Evolutionary conservation across 2,888 invertebrate species (phyloP), one percentile per base, ranked within the genome.

Genomic region (Stenurella melanura): DNA sequence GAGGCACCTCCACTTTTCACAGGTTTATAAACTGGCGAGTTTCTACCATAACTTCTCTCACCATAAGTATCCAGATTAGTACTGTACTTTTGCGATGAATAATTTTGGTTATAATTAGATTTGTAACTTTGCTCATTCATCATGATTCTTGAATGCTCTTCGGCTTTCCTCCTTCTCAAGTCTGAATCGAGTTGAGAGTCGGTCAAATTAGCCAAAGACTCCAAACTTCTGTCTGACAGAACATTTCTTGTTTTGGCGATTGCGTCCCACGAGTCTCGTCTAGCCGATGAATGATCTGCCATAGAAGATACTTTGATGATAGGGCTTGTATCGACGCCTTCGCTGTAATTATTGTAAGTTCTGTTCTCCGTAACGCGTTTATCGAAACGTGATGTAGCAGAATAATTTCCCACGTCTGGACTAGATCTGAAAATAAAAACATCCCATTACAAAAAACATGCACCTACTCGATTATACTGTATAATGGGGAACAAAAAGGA

Each of bases 221-320:
- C 95, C 73, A 95, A 90, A 83, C 94, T 95, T 82, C 92, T 92
- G 83, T 93, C 92, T 0, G 94, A 94, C 64, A 95, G 90, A 88
- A 95, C 92, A 79, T 95, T 94, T 86, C 94, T 93, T 0, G 96
- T 96, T 89, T 95, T 96, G 74, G 95, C 94, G 74, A 96, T 93
- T 7, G 94, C 93, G 85, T 96, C 96, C 96, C 96, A 96, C 26
- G 95, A 95, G 85, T 96, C 96, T 69, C 94, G 92, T 76, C 95
- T 91, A 0, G 92, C 90, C 4, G 91, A 88, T 6, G 85, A 78
- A 3, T 84, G 82, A 0, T 91, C 90, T 34, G 92, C 91, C 81
- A 91, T 88, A 1, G 93, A 91, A 0, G 93, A 93, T 3, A 94
- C 93, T 86, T 91, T 90, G 68, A 92, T 90, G 81, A 92, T 92